phyloP scores from a whole-genome alignment of 2,888 invertebrate species.

The Trisateles emortualis region DNA sequence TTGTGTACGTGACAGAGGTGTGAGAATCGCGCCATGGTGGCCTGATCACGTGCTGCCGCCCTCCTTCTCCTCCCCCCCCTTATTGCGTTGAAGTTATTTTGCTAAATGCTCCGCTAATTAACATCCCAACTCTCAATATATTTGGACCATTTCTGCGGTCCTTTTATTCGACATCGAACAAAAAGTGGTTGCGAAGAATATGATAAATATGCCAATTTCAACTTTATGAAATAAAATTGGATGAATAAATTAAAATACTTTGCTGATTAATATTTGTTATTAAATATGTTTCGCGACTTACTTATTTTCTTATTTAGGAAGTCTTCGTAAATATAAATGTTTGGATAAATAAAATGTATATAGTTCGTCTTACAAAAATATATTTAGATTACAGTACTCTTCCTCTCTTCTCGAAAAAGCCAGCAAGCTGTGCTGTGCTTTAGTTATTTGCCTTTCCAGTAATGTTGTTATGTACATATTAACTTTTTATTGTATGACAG shows the following conservation, averaged over 20 bases:
- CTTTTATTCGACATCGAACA: constrained; percentile 44
- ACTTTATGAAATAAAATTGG: constrained; percentile 20
- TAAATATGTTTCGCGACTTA: background rate
- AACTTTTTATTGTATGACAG: too few species aligned
- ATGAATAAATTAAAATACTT: constrained; percentile 20
- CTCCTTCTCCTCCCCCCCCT: constrained; percentile 2
- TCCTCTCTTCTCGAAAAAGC: too few species aligned
- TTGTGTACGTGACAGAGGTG: constrained; percentile 58
- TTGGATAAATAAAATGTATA: too few species aligned
- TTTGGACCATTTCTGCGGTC: constrained; percentile 46
- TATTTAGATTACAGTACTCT: too few species aligned
- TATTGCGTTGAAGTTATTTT: constrained; percentile 46
- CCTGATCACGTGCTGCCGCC: constrained; percentile 35
- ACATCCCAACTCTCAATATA: constrained; percentile 51
- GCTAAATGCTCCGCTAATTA: constrained; percentile 57
- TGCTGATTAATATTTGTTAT: constrained; percentile 18
- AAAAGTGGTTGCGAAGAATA: constrained; percentile 30
- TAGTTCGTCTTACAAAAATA: too few species aligned
- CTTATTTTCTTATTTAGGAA: too few species aligned
- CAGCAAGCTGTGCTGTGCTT: too few species aligned
- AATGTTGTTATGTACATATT: too few species aligned
- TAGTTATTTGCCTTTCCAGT: too few species aligned
- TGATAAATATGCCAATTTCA: constrained; percentile 22
- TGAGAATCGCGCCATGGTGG: constrained; percentile 9
- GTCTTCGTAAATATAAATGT: too few species aligned